A percentile compares a stretch with the other conserved stretches of the same genome.
Conservation (phyloP, 2,797 vertebrate genomes). For the Cynodonichthys magdalenae region DNA sequence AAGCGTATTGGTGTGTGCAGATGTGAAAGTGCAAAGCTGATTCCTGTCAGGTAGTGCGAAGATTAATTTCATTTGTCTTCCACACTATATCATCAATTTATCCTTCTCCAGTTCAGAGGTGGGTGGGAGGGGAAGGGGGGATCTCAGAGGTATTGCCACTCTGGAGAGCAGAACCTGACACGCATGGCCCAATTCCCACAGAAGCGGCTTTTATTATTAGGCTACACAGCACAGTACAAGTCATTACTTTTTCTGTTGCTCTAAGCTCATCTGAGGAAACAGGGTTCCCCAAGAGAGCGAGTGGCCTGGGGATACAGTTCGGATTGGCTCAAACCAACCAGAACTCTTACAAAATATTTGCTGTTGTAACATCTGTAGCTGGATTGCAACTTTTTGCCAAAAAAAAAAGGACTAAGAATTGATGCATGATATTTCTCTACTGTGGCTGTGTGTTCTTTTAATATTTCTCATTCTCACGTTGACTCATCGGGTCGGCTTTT, state of each 20-base stretch:
- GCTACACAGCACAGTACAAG: conserved; percentile 79
- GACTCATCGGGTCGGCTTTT: conserved; percentile 43
- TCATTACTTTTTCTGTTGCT: conserved; percentile 86
- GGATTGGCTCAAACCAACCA: conserved; percentile 76
- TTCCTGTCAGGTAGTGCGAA: conserved; percentile 78
- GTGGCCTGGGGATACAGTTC: conserved; percentile 76
- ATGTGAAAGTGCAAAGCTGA: conserved; percentile 64
- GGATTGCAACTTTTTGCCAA: conserved; percentile 63
- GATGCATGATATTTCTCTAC: background rate
- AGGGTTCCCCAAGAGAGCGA: conserved; percentile 76
- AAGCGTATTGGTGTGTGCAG: conserved; percentile 2
- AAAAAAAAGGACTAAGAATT: conserved; percentile 2
- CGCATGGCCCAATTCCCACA: conserved; percentile 83
- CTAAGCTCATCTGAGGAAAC: conserved; percentile 83
- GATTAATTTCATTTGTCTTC: conserved; percentile 88
- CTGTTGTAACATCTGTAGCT: conserved; percentile 68
- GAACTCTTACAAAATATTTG: conserved; percentile 79
- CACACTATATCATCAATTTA: conserved; percentile 84
- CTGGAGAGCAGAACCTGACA: conserved; percentile 83
- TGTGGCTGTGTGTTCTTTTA: conserved; percentile 10
- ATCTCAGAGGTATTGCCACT: conserved; percentile 80
- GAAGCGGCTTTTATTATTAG: conserved; percentile 86
- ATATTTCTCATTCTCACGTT: conserved; percentile 9
- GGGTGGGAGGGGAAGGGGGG: conserved; percentile 54
- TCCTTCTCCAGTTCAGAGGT: conserved; percentile 78